These are phyloP conservation scores for Dasysyrphus albostriatus DNA, from an alignment of 2,888 invertebrate species.

Conservation along the genomic window DNA sequence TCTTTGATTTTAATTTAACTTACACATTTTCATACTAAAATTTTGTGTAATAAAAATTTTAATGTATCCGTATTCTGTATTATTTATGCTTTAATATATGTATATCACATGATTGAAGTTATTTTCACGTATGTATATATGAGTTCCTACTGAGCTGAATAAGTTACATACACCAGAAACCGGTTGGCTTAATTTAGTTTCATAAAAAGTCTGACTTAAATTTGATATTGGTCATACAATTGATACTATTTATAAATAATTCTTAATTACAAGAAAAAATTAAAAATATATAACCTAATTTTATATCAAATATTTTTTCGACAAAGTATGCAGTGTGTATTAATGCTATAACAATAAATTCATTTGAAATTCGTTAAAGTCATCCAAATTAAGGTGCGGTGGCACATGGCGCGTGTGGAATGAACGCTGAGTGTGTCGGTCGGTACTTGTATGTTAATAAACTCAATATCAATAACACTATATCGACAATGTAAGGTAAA, in stretches of 20 bases:
- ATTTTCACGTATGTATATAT: too few relatives aligned
- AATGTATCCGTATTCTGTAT: too few relatives aligned
- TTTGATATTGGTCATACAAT: background rate
- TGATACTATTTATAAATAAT: background rate
- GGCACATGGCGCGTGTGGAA: slow-evolving; percentile 11
- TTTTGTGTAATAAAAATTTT: too few relatives aligned
- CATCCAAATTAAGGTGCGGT: slow-evolving; percentile 22
- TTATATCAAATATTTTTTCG: background rate
- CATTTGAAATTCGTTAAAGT: slow-evolving; percentile 24
- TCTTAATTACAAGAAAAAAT: background rate
- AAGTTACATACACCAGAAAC: too few relatives aligned
- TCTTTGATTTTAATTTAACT: too few relatives aligned
- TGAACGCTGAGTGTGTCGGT: slow-evolving; percentile 2
- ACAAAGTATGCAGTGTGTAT: background rate
- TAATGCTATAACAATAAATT: slow-evolving; percentile 4
- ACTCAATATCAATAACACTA: background rate
- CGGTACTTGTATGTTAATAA: slow-evolving; percentile 6
- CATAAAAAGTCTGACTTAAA: background rate
- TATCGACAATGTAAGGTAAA: background rate
- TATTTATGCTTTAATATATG: too few relatives aligned
- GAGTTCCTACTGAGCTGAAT: too few relatives aligned
- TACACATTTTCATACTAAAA: too few relatives aligned
- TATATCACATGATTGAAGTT: too few relatives aligned
- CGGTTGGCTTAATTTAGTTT: background rate
- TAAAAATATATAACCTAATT: background rate